Conservation (phyloP, 2,888 invertebrate genomes). For the Agelastica alni region DNA sequence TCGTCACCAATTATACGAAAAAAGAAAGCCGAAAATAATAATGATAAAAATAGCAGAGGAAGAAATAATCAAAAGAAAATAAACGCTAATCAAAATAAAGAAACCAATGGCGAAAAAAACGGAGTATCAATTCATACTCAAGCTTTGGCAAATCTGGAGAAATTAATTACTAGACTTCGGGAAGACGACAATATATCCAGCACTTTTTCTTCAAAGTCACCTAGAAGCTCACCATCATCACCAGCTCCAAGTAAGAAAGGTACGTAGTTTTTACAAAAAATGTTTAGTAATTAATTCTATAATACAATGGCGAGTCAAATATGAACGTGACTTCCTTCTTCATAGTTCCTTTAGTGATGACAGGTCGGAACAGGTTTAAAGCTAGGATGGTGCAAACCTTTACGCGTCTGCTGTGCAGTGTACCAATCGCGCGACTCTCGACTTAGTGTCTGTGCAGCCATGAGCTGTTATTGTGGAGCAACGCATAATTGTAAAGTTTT, state of each 20-base stretch:
- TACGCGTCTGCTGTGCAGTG: too few relatives aligned
- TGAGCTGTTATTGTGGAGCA: too few relatives aligned
- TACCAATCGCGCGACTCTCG: too few relatives aligned
- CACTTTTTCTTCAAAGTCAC: conserved; percentile 65
- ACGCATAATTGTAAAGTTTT: too few relatives aligned
- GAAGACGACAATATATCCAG: conserved; percentile 60
- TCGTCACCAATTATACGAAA: conserved; percentile 55
- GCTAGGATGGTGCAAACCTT: too few relatives aligned
- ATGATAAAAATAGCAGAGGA: conserved; percentile 37
- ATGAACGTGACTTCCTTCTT: too few relatives aligned
- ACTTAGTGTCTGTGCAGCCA: too few relatives aligned
- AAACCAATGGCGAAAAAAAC: conserved; percentile 37
- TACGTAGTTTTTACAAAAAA: too few relatives aligned
- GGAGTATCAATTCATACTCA: conserved; percentile 55
- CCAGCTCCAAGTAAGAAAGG: conserved; percentile 66
- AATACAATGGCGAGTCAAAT: too few relatives aligned
- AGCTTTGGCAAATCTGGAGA: conserved; percentile 64
- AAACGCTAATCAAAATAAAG: conserved; percentile 27
- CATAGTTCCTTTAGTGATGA: too few relatives aligned
- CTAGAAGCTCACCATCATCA: conserved; percentile 77
- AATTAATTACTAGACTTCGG: conserved; percentile 61
- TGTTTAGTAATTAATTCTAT: too few relatives aligned
- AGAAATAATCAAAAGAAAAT: conserved; percentile 47
- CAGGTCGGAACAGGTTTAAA: too few relatives aligned
- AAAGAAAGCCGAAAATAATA: conserved; percentile 49